These are phyloP conservation scores for Callipepla californica DNA, from an alignment of 2,113 vertebrate species.

Conservation along the genomic window DNA sequence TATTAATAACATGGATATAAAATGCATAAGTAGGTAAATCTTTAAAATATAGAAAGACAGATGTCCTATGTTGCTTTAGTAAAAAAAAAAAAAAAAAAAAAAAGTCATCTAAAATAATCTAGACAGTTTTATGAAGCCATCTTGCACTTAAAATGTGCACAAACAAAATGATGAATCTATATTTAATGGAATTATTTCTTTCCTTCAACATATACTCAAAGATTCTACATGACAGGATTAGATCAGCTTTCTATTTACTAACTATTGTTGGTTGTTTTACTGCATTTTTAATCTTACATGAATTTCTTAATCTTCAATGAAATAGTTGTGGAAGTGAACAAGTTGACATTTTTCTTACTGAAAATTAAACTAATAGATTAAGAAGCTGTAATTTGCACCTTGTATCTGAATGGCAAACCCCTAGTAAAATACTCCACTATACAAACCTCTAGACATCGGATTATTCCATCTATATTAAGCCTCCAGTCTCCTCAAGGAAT, in stretches of 20 bases:
- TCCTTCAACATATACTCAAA: neutral
- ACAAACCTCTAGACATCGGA: neutral
- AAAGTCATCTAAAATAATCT: neutral
- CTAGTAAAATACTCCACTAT: neutral
- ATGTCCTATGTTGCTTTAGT: neutral
- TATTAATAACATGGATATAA: neutral
- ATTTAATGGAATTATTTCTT: neutral
- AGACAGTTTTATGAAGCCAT: neutral
- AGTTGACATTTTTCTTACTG: neutral
- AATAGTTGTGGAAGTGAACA: neutral
- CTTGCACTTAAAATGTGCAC: neutral
- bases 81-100: neutral
- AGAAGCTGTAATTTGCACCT: neutral
- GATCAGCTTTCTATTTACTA: neutral
- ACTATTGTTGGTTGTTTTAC: neutral
- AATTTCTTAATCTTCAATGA: neutral
- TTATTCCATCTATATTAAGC: neutral
- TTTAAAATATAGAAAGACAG: neutral
- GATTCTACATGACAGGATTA: too few species aligned
- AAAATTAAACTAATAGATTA: neutral
- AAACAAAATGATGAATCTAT: neutral
- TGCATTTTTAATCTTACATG: neutral
- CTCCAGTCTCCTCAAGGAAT: neutral
- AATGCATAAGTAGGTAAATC: neutral
- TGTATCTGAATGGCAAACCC: neutral